Conservation (phyloP, 2,113 vertebrate genomes). For the Syrrhaptes paradoxus region DNA sequence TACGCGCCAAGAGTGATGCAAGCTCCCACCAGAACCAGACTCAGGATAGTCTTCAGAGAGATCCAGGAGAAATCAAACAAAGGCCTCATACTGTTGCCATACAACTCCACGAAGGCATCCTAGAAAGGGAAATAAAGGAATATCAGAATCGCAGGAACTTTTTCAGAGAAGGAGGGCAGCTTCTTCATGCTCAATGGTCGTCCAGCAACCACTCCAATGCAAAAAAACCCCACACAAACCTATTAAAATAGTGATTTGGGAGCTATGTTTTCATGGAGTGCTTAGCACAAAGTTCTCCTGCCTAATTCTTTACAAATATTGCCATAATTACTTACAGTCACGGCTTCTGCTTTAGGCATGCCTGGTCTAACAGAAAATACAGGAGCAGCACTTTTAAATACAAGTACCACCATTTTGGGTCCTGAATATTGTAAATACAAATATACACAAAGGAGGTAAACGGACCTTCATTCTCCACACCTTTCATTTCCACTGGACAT, state of each 20-base stretch:
- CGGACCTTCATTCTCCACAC: background rate
- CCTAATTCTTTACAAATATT: background rate
- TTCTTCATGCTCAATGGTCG: background rate
- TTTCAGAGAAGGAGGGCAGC: background rate
- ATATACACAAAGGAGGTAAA: background rate
- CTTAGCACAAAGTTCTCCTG: background rate
- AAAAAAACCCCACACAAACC: background rate
- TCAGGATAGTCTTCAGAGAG: constrained; percentile 93
- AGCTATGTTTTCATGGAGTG: background rate
- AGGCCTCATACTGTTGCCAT: constrained; percentile 86
- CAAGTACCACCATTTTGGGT: background rate
- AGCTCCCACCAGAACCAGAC: constrained; percentile 92
- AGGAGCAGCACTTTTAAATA: background rate
- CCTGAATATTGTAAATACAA: background rate
- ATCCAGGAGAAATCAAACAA: constrained; percentile 92
- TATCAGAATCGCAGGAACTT: constrained; percentile 18
- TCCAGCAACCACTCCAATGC: rapidly evolving
- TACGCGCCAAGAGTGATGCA: constrained; percentile 96
- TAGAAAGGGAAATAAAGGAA: constrained; percentile 53
- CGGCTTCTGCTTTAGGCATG: background rate
- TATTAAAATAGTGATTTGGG: background rate
- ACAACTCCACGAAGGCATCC: constrained; percentile 97
- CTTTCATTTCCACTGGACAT: background rate
- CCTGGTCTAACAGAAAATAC: background rate
- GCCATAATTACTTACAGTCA: background rate